Conservation (phyloP, 1,140 invertebrate genomes). For the Bombyx mori region DNA sequence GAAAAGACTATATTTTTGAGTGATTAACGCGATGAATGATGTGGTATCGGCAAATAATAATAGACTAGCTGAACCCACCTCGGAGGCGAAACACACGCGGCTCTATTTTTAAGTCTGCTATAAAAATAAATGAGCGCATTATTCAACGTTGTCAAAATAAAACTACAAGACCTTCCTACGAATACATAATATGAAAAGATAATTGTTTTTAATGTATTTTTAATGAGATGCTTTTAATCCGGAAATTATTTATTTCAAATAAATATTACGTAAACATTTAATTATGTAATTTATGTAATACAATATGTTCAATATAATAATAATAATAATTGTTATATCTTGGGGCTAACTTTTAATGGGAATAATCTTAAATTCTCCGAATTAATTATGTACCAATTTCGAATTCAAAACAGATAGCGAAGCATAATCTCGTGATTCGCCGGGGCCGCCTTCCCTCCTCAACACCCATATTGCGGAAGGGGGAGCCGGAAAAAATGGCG, state of each 20-base stretch:
- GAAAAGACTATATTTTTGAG: slow-evolving; percentile 53
- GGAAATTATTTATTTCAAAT: too few relatives aligned
- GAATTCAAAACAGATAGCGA: slow-evolving; percentile 50
- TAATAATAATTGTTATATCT: too few relatives aligned
- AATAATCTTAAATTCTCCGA: slow-evolving; percentile 28
- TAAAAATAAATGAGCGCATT: slow-evolving; percentile 68
- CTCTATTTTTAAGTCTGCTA: slow-evolving; percentile 53
- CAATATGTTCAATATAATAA: too few relatives aligned
- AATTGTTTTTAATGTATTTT: too few relatives aligned
- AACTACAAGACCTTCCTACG: slow-evolving; percentile 22
- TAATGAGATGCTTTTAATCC: slow-evolving; percentile 7
- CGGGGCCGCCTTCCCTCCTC: slow-evolving; percentile 20
- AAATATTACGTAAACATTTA: too few relatives aligned
- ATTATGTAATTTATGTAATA: too few relatives aligned
- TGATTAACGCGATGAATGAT: slow-evolving; percentile 63
- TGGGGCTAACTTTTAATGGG: slow-evolving; percentile 15
- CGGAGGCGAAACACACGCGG: slow-evolving; percentile 41
- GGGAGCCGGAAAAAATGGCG: slow-evolving; percentile 49
- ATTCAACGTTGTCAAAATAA: slow-evolving; percentile 67
- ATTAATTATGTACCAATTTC: slow-evolving; percentile 45
- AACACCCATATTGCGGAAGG: slow-evolving; percentile 22
- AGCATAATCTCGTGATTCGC: slow-evolving; percentile 39
- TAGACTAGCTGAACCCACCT: slow-evolving; percentile 42
- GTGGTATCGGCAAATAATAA: slow-evolving; percentile 57
- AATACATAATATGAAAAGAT: too few relatives aligned